Evolutionary conservation across 2,888 invertebrate species (phyloP).

Genomic region (Polylopha cassiicola): DNA sequence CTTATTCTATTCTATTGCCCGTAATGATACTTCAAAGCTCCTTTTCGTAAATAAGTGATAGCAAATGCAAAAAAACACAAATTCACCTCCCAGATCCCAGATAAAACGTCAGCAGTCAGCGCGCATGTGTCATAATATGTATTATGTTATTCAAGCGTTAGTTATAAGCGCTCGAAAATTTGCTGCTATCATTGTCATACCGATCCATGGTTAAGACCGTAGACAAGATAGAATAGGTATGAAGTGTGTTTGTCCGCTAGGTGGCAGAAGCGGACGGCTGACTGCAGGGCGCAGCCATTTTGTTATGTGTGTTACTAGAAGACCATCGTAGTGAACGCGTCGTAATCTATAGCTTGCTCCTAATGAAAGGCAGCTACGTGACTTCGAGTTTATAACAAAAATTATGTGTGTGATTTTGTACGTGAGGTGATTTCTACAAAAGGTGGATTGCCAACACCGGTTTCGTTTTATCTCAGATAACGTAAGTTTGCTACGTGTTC

Average conservation of each 20-base stretch:
- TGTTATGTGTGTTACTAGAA: conserved; percentile 35
- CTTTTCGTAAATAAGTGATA: too few species aligned
- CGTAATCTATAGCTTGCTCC: conserved; percentile 15
- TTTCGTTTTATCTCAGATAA: conserved; percentile 50
- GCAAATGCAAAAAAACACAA: conserved; percentile 5
- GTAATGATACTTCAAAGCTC: too few species aligned
- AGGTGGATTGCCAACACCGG: conserved; percentile 37
- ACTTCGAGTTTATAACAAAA: conserved; percentile 27
- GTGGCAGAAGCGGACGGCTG: too few species aligned
- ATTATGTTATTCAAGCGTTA: background rate
- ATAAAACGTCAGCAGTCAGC: background rate
- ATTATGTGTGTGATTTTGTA: conserved; percentile 40
- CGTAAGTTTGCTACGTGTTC: conserved; percentile 61
- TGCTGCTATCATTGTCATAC: too few species aligned
- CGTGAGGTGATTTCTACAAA: conserved; percentile 47
- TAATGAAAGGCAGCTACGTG: conserved; percentile 33
- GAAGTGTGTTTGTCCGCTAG: too few species aligned
- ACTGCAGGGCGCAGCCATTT: conserved; percentile 38
- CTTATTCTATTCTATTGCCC: too few species aligned
- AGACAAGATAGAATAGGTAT: background rate
- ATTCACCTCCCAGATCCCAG: background rate
- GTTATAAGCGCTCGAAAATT: conserved; percentile 1
- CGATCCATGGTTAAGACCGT: background rate
- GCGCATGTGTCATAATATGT: conserved; percentile 18
- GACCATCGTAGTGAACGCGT: conserved; percentile 19